phyloP scores from a whole-genome alignment of 2,888 invertebrate genomes.

The Eristalis intricaria region DNA sequence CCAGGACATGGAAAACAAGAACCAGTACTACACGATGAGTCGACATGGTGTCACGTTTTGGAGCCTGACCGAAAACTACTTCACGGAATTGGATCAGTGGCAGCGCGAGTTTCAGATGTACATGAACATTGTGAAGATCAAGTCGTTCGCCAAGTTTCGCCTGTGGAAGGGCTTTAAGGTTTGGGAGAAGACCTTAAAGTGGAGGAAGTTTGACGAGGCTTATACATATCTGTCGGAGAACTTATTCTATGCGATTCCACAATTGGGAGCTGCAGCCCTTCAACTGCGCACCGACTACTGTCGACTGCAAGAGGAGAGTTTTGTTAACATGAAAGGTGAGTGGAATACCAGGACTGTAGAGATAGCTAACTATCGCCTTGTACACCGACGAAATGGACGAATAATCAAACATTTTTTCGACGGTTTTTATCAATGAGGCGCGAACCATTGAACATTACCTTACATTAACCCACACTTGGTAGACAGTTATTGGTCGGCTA shows the following conservation, averaged over 20 bases:
- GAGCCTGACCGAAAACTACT: constrained; percentile 87
- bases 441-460: no score
- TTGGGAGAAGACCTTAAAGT: constrained; percentile 89
- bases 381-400: no score
- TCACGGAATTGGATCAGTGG: constrained; percentile 90
- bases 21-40: constrained; percentile 91
- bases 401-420: no score
- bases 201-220: constrained; percentile 85
- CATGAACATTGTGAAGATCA: constrained; percentile 88
- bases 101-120: constrained; percentile 92
- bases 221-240: constrained; percentile 85
- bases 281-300: constrained; percentile 87
- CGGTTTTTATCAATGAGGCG: no score
- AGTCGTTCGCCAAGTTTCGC: constrained; percentile 86
- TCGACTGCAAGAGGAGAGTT: constrained; percentile 84
- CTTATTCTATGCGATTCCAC: constrained; percentile 88
- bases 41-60: constrained; percentile 91
- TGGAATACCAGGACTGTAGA: constrained; percentile 55
- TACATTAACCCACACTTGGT: no score
- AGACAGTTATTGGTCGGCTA: no score
- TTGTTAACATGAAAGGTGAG: constrained; percentile 83
- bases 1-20: constrained; percentile 85
- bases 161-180: constrained; percentile 91
- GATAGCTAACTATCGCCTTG: no score
- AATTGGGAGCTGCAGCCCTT: constrained; percentile 87